Evolutionary conservation across 2,797 vertebrate species (phyloP).

Genomic region (Phalanger gymnotis): DNA sequence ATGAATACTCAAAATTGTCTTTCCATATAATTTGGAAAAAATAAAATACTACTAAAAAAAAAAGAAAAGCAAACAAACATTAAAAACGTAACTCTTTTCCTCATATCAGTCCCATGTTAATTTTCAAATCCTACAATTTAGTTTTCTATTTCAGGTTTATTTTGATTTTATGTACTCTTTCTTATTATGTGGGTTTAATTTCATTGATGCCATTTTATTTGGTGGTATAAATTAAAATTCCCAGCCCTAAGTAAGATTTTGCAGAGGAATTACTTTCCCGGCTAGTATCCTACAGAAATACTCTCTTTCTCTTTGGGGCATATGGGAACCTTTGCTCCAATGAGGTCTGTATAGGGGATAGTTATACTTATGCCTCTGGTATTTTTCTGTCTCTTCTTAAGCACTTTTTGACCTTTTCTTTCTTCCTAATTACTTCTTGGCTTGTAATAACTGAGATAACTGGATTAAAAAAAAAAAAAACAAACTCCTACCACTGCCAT

Average conservation of each 20-base stretch:
- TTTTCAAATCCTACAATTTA: background rate
- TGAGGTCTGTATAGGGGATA: no score
- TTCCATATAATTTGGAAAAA: no score
- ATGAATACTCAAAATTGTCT: no score
- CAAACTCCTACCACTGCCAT: conserved; percentile 32
- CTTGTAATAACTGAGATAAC: conserved; percentile 33
- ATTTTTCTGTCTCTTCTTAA: conserved; percentile 21
- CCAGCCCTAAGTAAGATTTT: background rate
- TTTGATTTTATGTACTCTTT: conserved; percentile 21
- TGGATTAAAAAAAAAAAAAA: no score
- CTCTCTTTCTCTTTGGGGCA: background rate
- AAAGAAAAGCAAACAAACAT: no score
- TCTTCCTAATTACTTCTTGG: conserved; percentile 20
- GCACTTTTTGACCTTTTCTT: conserved; percentile 56
- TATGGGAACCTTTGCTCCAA: no score
- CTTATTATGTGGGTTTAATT: conserved; percentile 34
- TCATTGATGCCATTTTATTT: conserved; percentile 13
- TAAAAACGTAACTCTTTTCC: no score
- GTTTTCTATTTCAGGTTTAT: conserved; percentile 14
- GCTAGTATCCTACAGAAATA: background rate
- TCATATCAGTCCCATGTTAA: no score
- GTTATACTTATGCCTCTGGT: no score
- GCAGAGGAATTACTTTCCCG: background rate
- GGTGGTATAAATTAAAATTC: background rate
- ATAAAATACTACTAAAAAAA: no score